Conservation (phyloP, 2,113 vertebrate species). For the Myanophis thanlyinensis region DNA sequence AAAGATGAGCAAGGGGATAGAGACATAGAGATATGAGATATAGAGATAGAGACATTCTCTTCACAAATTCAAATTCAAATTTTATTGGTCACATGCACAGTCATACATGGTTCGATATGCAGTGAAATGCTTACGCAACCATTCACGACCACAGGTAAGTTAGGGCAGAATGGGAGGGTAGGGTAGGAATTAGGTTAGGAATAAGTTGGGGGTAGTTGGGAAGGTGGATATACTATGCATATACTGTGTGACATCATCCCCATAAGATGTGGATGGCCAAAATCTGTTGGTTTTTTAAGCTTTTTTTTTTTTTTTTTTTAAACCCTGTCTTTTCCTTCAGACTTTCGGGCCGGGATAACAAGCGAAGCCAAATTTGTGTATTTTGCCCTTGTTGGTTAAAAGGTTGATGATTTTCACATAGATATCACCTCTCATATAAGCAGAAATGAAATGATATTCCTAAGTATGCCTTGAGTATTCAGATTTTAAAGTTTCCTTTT, state of each 20-base stretch:
- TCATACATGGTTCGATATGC: too few species aligned
- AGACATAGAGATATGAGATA: too few species aligned
- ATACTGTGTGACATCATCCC: background rate
- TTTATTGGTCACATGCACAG: too few species aligned
- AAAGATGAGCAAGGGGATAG: background rate
- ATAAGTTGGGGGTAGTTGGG: too few species aligned
- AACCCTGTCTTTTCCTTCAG: background rate
- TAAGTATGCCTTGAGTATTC: background rate
- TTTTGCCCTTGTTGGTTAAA: background rate
- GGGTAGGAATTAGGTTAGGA: too few species aligned
- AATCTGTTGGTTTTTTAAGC: background rate
- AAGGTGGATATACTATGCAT: too few species aligned
- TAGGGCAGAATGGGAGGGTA: too few species aligned
- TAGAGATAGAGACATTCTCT: too few species aligned
- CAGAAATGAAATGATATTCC: background rate
- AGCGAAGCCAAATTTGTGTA: background rate
- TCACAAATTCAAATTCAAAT: too few species aligned
- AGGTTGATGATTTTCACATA: background rate
- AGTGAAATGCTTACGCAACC: too few species aligned
- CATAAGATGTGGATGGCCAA: background rate
- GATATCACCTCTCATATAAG: background rate
- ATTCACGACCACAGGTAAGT: too few species aligned
- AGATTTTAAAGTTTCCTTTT: background rate
- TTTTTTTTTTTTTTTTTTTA: too few species aligned
- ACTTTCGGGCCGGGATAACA: background rate